phyloP scores from a whole-genome alignment of 2,888 invertebrate genomes.

The Melanostoma scalare region DNA sequence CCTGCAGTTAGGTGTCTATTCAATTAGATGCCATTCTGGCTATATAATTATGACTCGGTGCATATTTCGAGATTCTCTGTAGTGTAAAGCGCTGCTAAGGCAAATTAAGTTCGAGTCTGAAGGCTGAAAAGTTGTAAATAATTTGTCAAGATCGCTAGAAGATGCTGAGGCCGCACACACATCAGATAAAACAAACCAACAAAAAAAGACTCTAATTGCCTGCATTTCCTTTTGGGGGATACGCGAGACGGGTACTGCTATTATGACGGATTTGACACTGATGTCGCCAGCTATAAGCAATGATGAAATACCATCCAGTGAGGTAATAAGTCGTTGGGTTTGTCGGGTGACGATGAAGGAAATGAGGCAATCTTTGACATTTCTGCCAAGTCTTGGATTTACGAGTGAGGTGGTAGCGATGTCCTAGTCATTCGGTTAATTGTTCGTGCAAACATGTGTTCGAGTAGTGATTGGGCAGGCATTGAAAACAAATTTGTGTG shows the following conservation, averaged over 20 bases:
- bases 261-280: conserved; percentile 29
- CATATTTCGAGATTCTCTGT: conserved; percentile 47
- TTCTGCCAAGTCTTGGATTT: conserved; percentile 36
- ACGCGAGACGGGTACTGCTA: background rate
- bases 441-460: conserved; percentile 21
- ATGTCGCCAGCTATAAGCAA: conserved; percentile 24
- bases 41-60: conserved; percentile 66
- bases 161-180: conserved; percentile 4
- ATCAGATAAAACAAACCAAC: background rate
- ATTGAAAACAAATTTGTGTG: no score
- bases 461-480: background rate
- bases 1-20: conserved; percentile 67
- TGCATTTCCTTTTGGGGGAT: conserved; percentile 45
- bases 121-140: conserved; percentile 30
- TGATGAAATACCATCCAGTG: conserved; percentile 24
- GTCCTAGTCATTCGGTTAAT: conserved; percentile 26
- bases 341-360: conserved; percentile 24
- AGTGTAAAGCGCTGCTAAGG: conserved; percentile 19
- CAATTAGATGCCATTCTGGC: conserved; percentile 67
- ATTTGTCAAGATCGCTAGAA: conserved; percentile 57
- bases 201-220: conserved; percentile 46
- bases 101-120: conserved; percentile 43
- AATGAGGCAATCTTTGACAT: conserved; percentile 51
- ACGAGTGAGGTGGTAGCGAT: conserved; percentile 12
- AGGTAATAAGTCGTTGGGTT: conserved; percentile 19